Conservation (phyloP, 2,797 vertebrate genomes). For the Darevskia mixta region DNA sequence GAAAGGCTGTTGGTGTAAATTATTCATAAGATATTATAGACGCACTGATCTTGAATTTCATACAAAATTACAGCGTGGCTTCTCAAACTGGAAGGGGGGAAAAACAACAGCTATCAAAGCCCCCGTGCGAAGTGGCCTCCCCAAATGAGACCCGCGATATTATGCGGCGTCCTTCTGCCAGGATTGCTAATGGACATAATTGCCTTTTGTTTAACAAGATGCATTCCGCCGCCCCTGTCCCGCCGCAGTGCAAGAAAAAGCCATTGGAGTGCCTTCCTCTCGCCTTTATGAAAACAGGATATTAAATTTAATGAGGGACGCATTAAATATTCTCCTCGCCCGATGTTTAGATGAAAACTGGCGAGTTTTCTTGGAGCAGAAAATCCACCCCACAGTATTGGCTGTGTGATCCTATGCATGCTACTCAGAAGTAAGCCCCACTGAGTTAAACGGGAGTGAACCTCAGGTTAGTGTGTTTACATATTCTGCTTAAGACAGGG, state of each 20-base stretch:
- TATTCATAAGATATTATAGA: conserved; percentile 81
- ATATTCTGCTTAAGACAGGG: background rate
- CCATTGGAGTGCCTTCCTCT: conserved; percentile 30
- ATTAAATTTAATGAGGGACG: conserved; percentile 34
- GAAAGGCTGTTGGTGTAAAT: conserved; percentile 81
- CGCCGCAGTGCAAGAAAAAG: conserved; percentile 47
- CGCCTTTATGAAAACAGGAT: conserved; percentile 34
- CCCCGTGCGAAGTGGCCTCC: conserved; percentile 40
- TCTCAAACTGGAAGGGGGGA: conserved; percentile 54
- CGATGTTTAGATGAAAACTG: background rate
- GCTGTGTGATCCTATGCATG: background rate
- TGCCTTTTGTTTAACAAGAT: conserved; percentile 66
- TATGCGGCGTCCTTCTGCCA: conserved; percentile 46
- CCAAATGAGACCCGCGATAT: conserved; percentile 19
- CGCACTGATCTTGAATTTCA: conserved; percentile 78
- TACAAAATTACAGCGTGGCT: conserved; percentile 76
- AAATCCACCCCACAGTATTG: background rate
- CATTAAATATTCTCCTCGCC: background rate
- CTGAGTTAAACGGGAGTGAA: background rate
- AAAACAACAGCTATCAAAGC: conserved; percentile 63
- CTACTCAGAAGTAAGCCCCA: background rate
- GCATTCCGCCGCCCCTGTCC: conserved; percentile 19
- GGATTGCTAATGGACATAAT: conserved; percentile 64
- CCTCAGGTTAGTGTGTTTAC: background rate
- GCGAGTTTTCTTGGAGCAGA: background rate